These are phyloP conservation scores for Sebastes kiyomatsui DNA, from an alignment of 2,797 vertebrate species.

Conservation along the genomic window DNA sequence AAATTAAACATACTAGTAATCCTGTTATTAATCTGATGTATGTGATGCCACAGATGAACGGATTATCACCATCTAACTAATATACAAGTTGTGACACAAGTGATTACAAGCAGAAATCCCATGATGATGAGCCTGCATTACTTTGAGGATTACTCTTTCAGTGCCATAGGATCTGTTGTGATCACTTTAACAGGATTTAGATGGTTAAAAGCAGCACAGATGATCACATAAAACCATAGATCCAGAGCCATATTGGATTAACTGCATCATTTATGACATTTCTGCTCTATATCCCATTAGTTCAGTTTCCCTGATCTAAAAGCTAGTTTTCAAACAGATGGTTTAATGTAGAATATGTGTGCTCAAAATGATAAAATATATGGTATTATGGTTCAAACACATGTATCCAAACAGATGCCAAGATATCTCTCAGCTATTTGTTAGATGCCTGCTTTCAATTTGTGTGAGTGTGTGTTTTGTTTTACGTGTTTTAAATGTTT, in stretches of 20 bases:
- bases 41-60: neutral
- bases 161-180: conserved; percentile 3
- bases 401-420: neutral
- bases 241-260: conserved; percentile 26
- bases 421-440: neutral
- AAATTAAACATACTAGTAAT: neutral
- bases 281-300: conserved; percentile 9
- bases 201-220: conserved; percentile 25
- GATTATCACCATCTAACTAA: neutral
- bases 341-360: neutral
- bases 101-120: conserved; percentile 30
- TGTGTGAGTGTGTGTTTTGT: too few relatives aligned
- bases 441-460: neutral
- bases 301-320: neutral
- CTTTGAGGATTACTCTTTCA: conserved; percentile 43
- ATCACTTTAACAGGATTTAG: conserved; percentile 52
- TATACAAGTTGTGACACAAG: neutral
- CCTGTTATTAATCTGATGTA: neutral
- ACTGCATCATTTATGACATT: conserved; percentile 17
- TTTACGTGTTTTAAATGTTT: too few relatives aligned
- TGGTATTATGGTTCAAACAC: neutral
- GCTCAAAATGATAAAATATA: neutral
- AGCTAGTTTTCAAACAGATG: conserved; percentile 1
- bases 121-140: conserved; percentile 8
- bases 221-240: conserved; percentile 41